These are phyloP conservation scores for Fulmarus glacialis DNA, from an alignment of 2,113 vertebrate genomes.

Conservation along the genomic window DNA sequence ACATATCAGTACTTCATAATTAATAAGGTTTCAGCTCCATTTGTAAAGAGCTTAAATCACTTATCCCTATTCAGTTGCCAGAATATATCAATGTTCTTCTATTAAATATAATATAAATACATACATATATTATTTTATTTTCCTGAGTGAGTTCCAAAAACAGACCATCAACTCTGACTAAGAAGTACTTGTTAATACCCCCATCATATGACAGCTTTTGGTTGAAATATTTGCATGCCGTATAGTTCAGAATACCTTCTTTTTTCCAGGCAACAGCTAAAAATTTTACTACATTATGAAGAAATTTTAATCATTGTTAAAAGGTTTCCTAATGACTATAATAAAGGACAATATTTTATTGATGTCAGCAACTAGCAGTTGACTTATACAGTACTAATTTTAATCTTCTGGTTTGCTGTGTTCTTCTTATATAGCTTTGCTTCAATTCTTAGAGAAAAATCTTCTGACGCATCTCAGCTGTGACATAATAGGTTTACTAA, in stretches of 20 bases:
- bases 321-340: slow-evolving; percentile 54
- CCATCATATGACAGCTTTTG: background rate
- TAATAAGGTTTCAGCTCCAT: background rate
- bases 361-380: slow-evolving; percentile 38
- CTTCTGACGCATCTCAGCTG: background rate
- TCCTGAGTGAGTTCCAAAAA: background rate
- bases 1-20: background rate
- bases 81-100: background rate
- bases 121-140: background rate
- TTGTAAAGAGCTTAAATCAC: background rate
- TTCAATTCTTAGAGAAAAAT: background rate
- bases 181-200: slow-evolving; percentile 8
- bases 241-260: background rate
- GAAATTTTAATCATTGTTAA: slow-evolving; percentile 57
- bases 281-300: slow-evolving; percentile 39
- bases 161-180: background rate
- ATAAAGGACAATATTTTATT: slow-evolving; percentile 62
- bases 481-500: background rate
- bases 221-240: slow-evolving; percentile 29
- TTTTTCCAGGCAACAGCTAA: slow-evolving; percentile 35
- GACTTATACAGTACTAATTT: slow-evolving; percentile 14
- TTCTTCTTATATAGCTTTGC: background rate
- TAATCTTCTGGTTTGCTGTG: background rate
- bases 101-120: background rate
- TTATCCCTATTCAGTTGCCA: background rate